A percentile compares a stretch with the other conserved stretches of the same genome.
phyloP scores from a whole-genome alignment of 2,113 vertebrate species.

The Platichthys stellatus region DNA sequence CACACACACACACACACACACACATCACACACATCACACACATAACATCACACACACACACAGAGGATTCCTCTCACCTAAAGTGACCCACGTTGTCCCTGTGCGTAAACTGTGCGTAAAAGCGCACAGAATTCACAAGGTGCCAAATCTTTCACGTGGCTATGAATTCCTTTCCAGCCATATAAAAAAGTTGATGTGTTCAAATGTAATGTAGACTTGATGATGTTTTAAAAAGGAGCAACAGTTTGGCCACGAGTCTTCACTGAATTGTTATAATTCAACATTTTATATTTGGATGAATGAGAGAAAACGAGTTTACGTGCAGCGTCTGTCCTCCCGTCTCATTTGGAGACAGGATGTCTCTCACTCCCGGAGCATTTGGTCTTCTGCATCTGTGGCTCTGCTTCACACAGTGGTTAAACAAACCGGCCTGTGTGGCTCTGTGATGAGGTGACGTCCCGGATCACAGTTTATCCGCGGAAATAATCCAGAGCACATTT shows the following conservation, averaged over 20 bases:
- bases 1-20: neutral
- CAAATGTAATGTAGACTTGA: neutral
- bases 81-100: neutral
- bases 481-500: conserved; percentile 16
- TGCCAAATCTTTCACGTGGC: neutral
- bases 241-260: neutral
- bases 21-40: neutral
- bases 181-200: neutral
- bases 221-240: too few relatives aligned
- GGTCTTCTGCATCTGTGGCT: neutral
- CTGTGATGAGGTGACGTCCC: neutral
- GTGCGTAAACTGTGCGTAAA: conserved; percentile 39
- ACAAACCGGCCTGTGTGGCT: neutral
- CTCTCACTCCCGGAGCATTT: neutral
- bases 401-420: neutral
- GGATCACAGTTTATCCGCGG: conserved; percentile 2
- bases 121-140: neutral
- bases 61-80: neutral
- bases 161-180: too few relatives aligned
- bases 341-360: neutral
- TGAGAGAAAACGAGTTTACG: neutral
- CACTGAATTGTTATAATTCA: neutral
- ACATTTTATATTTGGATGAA: neutral
- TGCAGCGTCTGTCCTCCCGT: neutral
- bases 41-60: neutral